Base-by-base conservation (phyloP, 2,797 vertebrate species). In the Cheirogaleus major region DNA sequence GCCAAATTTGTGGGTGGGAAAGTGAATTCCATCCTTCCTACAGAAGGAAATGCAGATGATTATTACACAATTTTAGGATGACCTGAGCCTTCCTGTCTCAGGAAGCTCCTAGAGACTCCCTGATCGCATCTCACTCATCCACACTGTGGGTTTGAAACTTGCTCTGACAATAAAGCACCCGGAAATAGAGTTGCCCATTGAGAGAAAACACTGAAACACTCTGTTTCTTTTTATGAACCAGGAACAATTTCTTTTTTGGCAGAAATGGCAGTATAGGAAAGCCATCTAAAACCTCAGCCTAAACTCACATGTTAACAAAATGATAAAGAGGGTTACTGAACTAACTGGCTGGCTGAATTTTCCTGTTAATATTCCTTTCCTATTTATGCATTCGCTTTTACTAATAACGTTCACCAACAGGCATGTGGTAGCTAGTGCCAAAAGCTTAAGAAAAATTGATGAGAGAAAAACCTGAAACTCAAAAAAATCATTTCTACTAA, bases 21-120 rank as follows among this genome's bases (percentile, higher is more conserved):
- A 94, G 85, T 84, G 85, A 95, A 91, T 75, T 76, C 94, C 67
- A 84, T 91, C 82, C 96, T 96, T 96, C 95, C 96, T 88, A 79
- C 69, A 86, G 79, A 72, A 97, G 94, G 93, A 97, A 45, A 45
- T 15, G 52, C 48, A 91, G 70, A 89, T 85, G 67, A 95, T 83
- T 43, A 82, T 80, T 80, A 52, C 1, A 70, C 57, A n/a, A 5
- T 89, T 6, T 27, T 23, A 50, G 72, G 70, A 81, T 22, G 78
- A 22, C 93, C 78, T 1, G 4, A 4, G 80, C 48, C 88, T 97
- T 96, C 95, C 91, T 70, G 95, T 32, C 88, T 79, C 81, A 50
- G 95, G 95, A 97, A 94, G 93, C 94, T 82, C 61, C 52, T 52
- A 32, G 55, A 80, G 75, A 41, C 80, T 72, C 81, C 45, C 50